Evolutionary conservation across 1,140 invertebrate species (phyloP), one percentile per base, ranked within the genome.

Genomic region (Parapsyche elsis): DNA sequence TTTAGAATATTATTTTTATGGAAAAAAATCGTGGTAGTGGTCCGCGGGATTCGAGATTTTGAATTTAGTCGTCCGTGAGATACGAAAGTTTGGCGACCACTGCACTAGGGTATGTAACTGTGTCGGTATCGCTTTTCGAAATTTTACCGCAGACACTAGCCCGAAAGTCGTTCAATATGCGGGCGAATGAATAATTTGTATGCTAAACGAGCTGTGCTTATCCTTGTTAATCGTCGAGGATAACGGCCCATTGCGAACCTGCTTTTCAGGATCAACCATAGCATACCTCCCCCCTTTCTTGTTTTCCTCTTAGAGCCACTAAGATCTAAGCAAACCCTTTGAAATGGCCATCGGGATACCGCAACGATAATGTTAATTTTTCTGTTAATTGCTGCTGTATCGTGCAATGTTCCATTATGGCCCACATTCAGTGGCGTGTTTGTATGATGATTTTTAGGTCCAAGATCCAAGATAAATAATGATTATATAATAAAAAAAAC

Each of bases 141-240:
- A 53, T 53, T 53, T 53, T 53, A 53, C 49, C 49, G 10, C 49
- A 53, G 16, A 12, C 45, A 46, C 45, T 12, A 46, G 5, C 5
- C 10, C 10, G 23, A 24, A 26, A 30, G 19, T 67, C 24, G 24
- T 67, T 23, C 64, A 67, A 67, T 67, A 67, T 67, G 64, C 64
- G 64, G 64, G 2, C 23, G 24, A 67, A 67, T 67, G 64, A 67
- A 67, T 67, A 67, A 67, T 67, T 67, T 67, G 64, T 67, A 67
- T 67, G 64, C 64, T 23, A 24, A 67, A 67, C 64, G 64, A 67
- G 24, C 64, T 12, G 24, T 23, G 64, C 21, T 67, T 67, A 67
- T 67, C 64, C 64, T 23, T 23, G 64, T 67, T 67, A 67, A 67
- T 67, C 64, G 64, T 67, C 21, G 23, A 26, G 64, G 64, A 67